Base-by-base conservation (phyloP, 2,888 invertebrate species). In the Caenorhabditis japonica region DNA sequence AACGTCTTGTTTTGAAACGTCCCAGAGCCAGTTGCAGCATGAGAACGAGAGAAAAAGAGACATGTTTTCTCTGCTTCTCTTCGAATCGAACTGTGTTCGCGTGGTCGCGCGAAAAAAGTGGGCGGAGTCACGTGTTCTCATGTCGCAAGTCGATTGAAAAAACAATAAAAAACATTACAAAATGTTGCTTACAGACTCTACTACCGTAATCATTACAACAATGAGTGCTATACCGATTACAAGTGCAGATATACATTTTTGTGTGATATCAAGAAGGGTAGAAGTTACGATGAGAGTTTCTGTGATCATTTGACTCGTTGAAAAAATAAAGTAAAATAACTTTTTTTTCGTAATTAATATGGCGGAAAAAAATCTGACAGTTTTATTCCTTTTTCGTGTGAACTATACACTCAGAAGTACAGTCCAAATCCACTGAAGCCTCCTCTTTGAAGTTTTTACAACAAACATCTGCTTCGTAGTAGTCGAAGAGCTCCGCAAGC, bases 401-500 rank as follows among this genome's bases (percentile, higher is more conserved):
- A n/a, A 49, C 72, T 49, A 72, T 72, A 27, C 72, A 72, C n/a
- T 53, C 23, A 5, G 59, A 53, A 19, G 53, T 72, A 33, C 72
- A 72, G 43, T 72, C 64, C 3, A 72, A 17, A 23, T 72, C 61
- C 2, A 64, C 53, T 0, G 72, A 64, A 1, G 72, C 58, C 33
- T 66, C 66, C 47, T 64, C 59, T 34, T 78, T 77, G 62, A 78
- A 75, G 34, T 76, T 77, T 56, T 79, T 79, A 52, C 84, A 84
- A 58, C 83, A 80, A 21, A 77, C 75, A 58, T 81, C 84, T 19
- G 79, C 78, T 34, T 84, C 83, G 56, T 82, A 82, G 49, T 83
- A 77, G 62, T 85, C 81, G 77, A 85, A 85, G 27, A 85, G 62
- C 53, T 81, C 83, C 27, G 83, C 84, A 15, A 85, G 59, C 21